Conservation (phyloP, 2,888 invertebrate genomes). For the Metalampra italica region DNA sequence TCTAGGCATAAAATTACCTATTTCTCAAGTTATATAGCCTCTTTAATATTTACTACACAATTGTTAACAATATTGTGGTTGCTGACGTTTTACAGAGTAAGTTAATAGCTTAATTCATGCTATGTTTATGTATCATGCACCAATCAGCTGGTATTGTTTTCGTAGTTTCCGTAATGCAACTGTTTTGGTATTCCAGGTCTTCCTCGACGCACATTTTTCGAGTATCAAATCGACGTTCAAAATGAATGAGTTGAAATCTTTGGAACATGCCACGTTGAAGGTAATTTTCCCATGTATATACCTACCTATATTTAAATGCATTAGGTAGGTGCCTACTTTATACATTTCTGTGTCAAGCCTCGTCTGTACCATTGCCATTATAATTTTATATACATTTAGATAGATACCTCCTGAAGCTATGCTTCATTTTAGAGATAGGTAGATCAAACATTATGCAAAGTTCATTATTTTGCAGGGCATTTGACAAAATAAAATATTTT, state of each 20-base stretch:
- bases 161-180: conserved; percentile 29
- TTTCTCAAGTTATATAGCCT: not conserved
- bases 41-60: not conserved
- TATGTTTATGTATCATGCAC: conserved; percentile 16
- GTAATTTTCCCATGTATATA: conserved; percentile 55
- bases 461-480: too few species aligned
- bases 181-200: conserved; percentile 15
- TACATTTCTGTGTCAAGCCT: not conserved
- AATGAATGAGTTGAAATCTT: conserved; percentile 95
- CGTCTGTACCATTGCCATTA: too few species aligned
- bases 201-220: conserved; percentile 10
- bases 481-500: too few species aligned
- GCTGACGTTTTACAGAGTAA: not conserved
- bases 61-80: not conserved
- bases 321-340: not conserved
- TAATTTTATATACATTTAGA: too few species aligned
- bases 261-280: conserved; percentile 98
- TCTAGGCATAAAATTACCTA: too few species aligned
- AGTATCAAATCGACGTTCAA: conserved; percentile 24
- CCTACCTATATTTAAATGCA: not conserved
- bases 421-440: too few species aligned
- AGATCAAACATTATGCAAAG: too few species aligned
- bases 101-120: not conserved
- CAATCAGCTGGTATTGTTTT: conserved; percentile 76
- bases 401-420: too few species aligned